phyloP scores from a whole-genome alignment of 2,888 invertebrate genomes.

The Parnassius apollo region DNA sequence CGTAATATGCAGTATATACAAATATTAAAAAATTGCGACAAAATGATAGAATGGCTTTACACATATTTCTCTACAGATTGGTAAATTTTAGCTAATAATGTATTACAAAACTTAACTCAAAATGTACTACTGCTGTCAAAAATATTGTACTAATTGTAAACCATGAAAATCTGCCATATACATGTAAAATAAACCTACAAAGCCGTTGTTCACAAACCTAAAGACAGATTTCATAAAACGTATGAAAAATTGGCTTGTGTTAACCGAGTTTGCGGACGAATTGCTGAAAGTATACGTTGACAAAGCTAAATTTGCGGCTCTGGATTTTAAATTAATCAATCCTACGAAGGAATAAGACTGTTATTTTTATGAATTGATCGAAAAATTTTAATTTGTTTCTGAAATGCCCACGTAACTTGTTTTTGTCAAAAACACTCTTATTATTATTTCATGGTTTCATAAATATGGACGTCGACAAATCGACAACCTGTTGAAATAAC shows the following conservation, averaged over 20 bases:
- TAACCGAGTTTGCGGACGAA: slow-evolving; percentile 55
- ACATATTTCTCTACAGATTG: slow-evolving; percentile 3
- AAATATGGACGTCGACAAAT: slow-evolving; percentile 41
- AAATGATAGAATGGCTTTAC: background rate
- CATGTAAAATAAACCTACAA: slow-evolving; percentile 53
- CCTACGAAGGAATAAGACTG: slow-evolving; percentile 34
- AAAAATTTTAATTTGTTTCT: slow-evolving; percentile 30
- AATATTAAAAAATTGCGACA: too few species aligned
- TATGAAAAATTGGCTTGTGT: slow-evolving; percentile 54
- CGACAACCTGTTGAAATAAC: slow-evolving; percentile 37
- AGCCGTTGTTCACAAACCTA: slow-evolving; percentile 43
- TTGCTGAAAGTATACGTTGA: slow-evolving; percentile 47
- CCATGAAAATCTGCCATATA: slow-evolving; percentile 43
- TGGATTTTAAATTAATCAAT: slow-evolving; percentile 25
- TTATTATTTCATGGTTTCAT: slow-evolving; percentile 50
- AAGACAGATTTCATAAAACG: slow-evolving; percentile 50
- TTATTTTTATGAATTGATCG: slow-evolving; percentile 26
- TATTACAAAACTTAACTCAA: slow-evolving; percentile 40
- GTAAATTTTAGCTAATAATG: slow-evolving; percentile 18
- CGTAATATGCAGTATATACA: background rate
- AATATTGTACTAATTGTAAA: slow-evolving; percentile 48
- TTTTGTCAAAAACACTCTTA: slow-evolving; percentile 34
- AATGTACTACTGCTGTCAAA: slow-evolving; percentile 36
- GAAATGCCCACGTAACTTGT: slow-evolving; percentile 41
- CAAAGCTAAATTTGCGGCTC: slow-evolving; percentile 37